These are phyloP conservation scores for Cosmorhoe ocellata DNA, from an alignment of 2,888 invertebrate genomes.

Conservation along the genomic window DNA sequence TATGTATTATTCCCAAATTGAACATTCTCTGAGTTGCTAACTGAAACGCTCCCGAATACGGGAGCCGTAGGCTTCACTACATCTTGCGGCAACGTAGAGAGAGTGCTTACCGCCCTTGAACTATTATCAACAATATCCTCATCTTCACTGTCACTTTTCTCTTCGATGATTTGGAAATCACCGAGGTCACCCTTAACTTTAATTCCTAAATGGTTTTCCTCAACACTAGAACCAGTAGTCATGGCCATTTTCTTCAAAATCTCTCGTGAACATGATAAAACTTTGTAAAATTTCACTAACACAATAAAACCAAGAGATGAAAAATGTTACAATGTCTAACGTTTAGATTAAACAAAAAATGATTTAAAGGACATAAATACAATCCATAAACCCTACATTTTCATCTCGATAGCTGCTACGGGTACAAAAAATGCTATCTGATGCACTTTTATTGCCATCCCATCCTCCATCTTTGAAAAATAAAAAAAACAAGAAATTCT, in stretches of 20 bases:
- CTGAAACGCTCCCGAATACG: slow-evolving; percentile 83
- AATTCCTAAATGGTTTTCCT: slow-evolving; percentile 44
- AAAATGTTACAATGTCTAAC: too few species aligned
- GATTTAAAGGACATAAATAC: too few species aligned
- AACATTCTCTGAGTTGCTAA: slow-evolving; percentile 87
- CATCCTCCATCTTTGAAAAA: too few species aligned
- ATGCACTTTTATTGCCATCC: too few species aligned
- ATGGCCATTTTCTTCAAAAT: slow-evolving; percentile 49
- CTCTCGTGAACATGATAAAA: slow-evolving; percentile 17
- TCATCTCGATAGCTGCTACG: too few species aligned
- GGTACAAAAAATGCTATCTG: too few species aligned
- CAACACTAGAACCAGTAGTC: slow-evolving; percentile 36
- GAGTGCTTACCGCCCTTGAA: slow-evolving; percentile 34
- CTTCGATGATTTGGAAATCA: slow-evolving; percentile 60
- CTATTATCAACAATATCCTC: slow-evolving; percentile 32
- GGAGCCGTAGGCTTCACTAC: slow-evolving; percentile 48
- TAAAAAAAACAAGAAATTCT: too few species aligned
- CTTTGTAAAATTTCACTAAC: background rate
- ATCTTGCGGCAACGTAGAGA: slow-evolving; percentile 46
- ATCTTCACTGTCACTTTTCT: slow-evolving; percentile 52
- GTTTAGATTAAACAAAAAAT: too few species aligned
- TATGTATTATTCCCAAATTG: slow-evolving; percentile 90
- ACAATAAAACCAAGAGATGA: background rate
- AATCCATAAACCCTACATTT: too few species aligned
- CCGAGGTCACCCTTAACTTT: slow-evolving; percentile 63